Base-by-base conservation (phyloP, 1,140 invertebrate species). In the Nebria ingens region DNA sequence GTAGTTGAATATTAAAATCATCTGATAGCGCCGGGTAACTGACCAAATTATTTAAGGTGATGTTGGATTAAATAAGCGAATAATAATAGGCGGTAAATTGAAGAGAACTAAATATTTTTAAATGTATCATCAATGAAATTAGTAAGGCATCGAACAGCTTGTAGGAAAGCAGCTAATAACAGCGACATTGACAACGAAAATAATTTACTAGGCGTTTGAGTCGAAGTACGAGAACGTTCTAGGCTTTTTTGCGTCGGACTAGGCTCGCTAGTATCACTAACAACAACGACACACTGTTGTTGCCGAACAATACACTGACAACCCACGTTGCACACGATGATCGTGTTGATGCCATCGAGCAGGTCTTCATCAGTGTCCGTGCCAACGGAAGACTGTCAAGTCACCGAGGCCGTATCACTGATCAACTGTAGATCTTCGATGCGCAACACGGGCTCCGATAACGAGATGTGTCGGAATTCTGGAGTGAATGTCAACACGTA, bases 401-500 rank as follows among this genome's bases (percentile, higher is more conserved):
- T 34, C 6, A 9, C n/a, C 25, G n/a, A 6, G 25, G 6, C 6
- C 25, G 25, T 34, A 34, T n/a, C n/a, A 34, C 25, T 6, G 25
- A 34, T 6, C n/a, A 6, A 34, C 25, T 34, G 6, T 34, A n/a
- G 6, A 34, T 34, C 25, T n/a, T 34, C 25, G n/a, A 34, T 34
- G n/a, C n/a, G 25, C 25, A 34, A 34, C 25, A 34, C 25, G 25
- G 25, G 67, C 2, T 62, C 66, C 50, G 78, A 65, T 22, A 67
- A 64, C n/a, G 25, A 34, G n/a, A 81, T 67, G 20, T 69, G 69
- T 42, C 70, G 68, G 59, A 82, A 81, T 59, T 82, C 80, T 1
- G 67, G 66, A 4, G 75, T 74, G 61, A 79, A 83, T 15, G 78
- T 77, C 0, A 81, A 59, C 53, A 83, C 73, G 63, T 78, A 84